A percentile compares a stretch with the other conserved stretches of the same genome.
Evolutionary conservation across 1,140 invertebrate genomes (phyloP).

Genomic region (Drosophila tropicalis): DNA sequence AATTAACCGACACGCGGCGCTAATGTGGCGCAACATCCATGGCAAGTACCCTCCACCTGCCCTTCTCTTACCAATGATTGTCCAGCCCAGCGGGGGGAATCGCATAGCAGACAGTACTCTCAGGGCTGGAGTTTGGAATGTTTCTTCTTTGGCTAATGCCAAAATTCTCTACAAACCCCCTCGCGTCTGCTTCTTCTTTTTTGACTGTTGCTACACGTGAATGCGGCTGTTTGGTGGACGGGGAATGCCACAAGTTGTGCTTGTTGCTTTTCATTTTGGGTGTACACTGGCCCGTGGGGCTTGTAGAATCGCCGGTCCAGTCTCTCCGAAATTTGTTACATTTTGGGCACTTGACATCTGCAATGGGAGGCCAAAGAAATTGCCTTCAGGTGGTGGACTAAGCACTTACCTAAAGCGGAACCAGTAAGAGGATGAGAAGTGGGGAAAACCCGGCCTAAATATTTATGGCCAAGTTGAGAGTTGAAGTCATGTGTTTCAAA

Average conservation of each 20-base stretch:
- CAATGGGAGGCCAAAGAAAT: slow-evolving; percentile 10
- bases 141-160: slow-evolving; percentile 51
- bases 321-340: slow-evolving; percentile 38
- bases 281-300: slow-evolving; percentile 39
- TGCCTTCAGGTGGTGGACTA: slow-evolving; percentile 10
- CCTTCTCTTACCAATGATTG: slow-evolving; percentile 13
- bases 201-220: slow-evolving; percentile 60
- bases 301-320: slow-evolving; percentile 27
- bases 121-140: slow-evolving; percentile 23
- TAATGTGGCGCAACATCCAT: slow-evolving; percentile 76
- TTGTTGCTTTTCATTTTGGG: slow-evolving; percentile 61
- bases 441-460: slow-evolving; percentile 21
- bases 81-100: not conserved
- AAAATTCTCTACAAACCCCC: slow-evolving; percentile 33
- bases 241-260: slow-evolving; percentile 56
- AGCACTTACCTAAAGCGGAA: not conserved
- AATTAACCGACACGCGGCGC: slow-evolving; percentile 78
- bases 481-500: slow-evolving; percentile 46
- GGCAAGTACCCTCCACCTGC: slow-evolving; percentile 34
- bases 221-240: slow-evolving; percentile 5
- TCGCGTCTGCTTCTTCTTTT: slow-evolving; percentile 20
- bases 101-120: not conserved
- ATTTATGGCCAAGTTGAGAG: slow-evolving; percentile 41
- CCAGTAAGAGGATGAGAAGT: not conserved
- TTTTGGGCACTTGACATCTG: slow-evolving; percentile 29